phyloP scores from a whole-genome alignment of 2,797 vertebrate species.

The Acropternis orthonyx region DNA sequence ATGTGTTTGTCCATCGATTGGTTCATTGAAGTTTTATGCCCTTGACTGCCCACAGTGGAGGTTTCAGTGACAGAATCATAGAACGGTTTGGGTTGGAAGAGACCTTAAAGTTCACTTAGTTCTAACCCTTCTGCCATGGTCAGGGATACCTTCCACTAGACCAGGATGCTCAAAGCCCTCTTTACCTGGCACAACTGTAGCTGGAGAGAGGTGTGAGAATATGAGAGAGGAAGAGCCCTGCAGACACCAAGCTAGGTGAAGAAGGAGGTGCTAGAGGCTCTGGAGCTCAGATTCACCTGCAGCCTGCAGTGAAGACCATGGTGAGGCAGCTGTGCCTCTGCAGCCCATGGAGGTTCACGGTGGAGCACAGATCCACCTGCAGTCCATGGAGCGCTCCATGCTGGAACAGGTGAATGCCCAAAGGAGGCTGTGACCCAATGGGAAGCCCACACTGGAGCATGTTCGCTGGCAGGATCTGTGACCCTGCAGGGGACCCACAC shows the following conservation, averaged over 20 bases:
- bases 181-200: background rate
- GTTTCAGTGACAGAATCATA: background rate
- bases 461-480: background rate
- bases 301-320: rapidly evolving
- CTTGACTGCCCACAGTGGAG: background rate
- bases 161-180: background rate
- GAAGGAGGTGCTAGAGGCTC: background rate
- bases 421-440: background rate
- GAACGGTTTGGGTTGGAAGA: background rate
- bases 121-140: background rate
- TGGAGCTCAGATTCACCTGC: background rate
- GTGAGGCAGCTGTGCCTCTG: background rate
- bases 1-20: background rate
- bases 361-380: background rate
- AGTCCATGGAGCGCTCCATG: rapidly evolving
- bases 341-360: background rate
- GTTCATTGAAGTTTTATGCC: background rate
- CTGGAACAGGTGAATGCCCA: background rate
- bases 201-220: background rate
- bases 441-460: rapidly evolving
- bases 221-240: background rate
- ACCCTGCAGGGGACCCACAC: rapidly evolving
- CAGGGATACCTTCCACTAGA: background rate
- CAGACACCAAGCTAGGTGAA: background rate
- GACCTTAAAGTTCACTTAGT: background rate